Evolutionary conservation across 1,140 invertebrate genomes (phyloP), one percentile per base, ranked within the genome.

Genomic region (Pinna nobilis): DNA sequence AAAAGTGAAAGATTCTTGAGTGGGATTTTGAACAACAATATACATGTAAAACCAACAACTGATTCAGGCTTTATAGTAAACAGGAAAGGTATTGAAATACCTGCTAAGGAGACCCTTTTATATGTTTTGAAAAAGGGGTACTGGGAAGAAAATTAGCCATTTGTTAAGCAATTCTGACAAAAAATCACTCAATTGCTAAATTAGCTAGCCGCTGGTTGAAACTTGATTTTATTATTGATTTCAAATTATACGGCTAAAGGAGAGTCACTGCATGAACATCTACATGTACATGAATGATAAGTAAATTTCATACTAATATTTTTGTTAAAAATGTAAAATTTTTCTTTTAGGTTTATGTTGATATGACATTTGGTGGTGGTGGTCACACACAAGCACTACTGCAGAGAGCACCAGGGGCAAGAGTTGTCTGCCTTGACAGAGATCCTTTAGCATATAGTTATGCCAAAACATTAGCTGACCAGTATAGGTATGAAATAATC

Each of bases 301-400:
- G 15, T 15, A 53, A 13, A 5, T 53, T 25, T 53, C 20, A 28
- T 3, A 2, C 25, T 53, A 18, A 53, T 53, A 28, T 20, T 53
- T 11, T 51, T 11, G 2, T 25, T 23, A 53, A 28, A 30, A 49
- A 37, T 1, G 18, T 68, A 13, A 60, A 1, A 41, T 41, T 37
- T 57, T 51, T 35, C 68, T 71, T 60, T 15, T 35, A 66, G 70
- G 7, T 70, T 44, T 64, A 67, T 25, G 47, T 89, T 59, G 88
- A 89, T 68, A 88, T 89, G 88, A 98, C 97, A 32, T 98, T 98
- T 92, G 97, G 97, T 49, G 94, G 93, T 66, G 97, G 97, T 30
- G 96, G 96, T n/a, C 97, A 98, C 88, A 94, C 76, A 88, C 89
- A 79, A 80, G 84, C 88, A n/a, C 90, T 95, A 72, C 86, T 95